These are phyloP conservation scores for Amniataba percoides DNA, from an alignment of 2,797 vertebrate genomes.

Conservation along the genomic window DNA sequence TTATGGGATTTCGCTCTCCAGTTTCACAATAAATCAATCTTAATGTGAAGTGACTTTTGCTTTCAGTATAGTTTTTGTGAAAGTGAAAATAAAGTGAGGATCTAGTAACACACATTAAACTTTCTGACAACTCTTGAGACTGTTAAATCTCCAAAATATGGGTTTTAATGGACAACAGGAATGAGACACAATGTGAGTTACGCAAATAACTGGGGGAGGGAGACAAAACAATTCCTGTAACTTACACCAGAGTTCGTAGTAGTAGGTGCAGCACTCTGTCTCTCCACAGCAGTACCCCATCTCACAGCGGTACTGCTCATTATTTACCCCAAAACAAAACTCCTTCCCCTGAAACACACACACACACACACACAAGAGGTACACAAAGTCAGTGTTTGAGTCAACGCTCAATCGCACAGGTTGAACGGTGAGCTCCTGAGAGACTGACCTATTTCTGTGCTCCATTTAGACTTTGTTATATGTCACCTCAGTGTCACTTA, in stretches of 20 bases:
- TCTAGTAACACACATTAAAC: neutral
- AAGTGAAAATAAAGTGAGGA: constrained; percentile 6
- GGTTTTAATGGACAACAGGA: neutral
- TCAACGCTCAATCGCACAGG: constrained; percentile 38
- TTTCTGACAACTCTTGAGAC: neutral
- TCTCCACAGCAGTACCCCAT: constrained; percentile 91
- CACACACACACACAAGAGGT: constrained; percentile 56
- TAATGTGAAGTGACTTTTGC: neutral
- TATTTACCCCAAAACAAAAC: constrained; percentile 89
- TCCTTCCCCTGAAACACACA: constrained; percentile 85
- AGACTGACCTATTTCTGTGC: neutral
- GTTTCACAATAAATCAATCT: neutral
- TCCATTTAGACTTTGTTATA: constrained; percentile 29
- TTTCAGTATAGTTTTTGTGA: neutral
- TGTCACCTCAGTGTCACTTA: constrained; percentile 38
- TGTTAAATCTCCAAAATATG: neutral
- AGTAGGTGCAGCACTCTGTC: constrained; percentile 90
- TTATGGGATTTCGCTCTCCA: neutral
- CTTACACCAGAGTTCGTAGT: constrained; percentile 91
- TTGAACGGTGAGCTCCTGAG: neutral
- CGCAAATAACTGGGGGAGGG: neutral
- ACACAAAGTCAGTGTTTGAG: constrained; percentile 39
- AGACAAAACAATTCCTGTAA: constrained; percentile 4
- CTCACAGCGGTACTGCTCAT: constrained; percentile 89
- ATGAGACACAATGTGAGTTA: neutral